These are phyloP conservation scores for Actinia tenebrosa DNA, from an alignment of 64 coral and sea anemone species.

Conservation along the genomic window DNA sequence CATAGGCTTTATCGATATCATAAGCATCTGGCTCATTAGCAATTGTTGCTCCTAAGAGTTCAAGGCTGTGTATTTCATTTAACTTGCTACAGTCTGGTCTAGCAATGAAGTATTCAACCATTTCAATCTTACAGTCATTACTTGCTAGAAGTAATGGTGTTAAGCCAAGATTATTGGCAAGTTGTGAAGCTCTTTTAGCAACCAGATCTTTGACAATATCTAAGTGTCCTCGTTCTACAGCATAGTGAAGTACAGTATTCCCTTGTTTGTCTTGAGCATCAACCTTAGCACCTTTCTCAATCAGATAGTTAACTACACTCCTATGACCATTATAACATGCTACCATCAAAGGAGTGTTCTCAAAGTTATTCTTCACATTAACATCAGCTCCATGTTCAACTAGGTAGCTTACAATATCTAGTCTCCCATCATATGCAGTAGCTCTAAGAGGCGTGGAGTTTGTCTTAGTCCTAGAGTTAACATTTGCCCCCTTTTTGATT, in stretches of 20 bases:
- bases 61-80: slow-evolving; percentile 53
- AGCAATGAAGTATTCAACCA: slow-evolving; percentile 70
- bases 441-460: slow-evolving; percentile 51
- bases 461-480: slow-evolving; percentile 32
- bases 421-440: no score
- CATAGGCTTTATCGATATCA: slow-evolving; percentile 52
- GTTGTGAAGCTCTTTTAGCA: slow-evolving; percentile 26
- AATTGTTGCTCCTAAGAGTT: slow-evolving; percentile 75
- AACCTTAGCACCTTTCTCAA: slow-evolving; percentile 37
- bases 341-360: slow-evolving; percentile 78
- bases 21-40: slow-evolving; percentile 68
- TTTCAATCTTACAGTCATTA: slow-evolving; percentile 68
- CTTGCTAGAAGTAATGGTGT: slow-evolving; percentile 67
- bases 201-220: no score
- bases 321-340: slow-evolving; percentile 79
- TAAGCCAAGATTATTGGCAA: slow-evolving; percentile 57
- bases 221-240: slow-evolving; percentile 25
- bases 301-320: slow-evolving; percentile 19
- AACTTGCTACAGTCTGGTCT: slow-evolving; percentile 38
- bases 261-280: slow-evolving; percentile 71
- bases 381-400: no score
- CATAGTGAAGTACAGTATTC: slow-evolving; percentile 76
- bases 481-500: background rate
- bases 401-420: no score
- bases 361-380: slow-evolving; percentile 65